Conservation (phyloP, 2,797 vertebrate genomes). For the Acrossocheilus fasciatus region DNA sequence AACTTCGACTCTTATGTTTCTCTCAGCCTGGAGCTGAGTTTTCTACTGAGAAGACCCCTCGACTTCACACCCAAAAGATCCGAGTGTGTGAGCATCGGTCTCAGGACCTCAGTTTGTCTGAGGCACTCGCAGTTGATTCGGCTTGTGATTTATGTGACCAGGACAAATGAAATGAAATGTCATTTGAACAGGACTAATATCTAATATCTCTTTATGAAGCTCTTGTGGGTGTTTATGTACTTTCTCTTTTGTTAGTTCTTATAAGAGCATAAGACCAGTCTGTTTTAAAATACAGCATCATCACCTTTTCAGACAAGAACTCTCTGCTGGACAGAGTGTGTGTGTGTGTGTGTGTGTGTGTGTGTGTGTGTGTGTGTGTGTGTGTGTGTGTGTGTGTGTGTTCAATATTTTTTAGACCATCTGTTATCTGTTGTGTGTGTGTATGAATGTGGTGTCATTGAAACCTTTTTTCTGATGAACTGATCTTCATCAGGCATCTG, state of each 20-base stretch:
- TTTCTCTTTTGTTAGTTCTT: conserved; percentile 17
- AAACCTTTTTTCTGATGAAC: not conserved
- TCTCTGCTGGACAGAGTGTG: conserved; percentile 62
- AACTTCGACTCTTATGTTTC: not conserved
- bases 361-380: too few species aligned
- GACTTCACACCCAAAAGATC: conserved; percentile 67
- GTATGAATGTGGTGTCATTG: conserved; percentile 44
- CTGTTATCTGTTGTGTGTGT: conserved; percentile 1
- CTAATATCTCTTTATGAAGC: conserved; percentile 27
- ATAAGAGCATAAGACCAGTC: conserved; percentile 14
- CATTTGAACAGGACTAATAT: conserved; percentile 10
- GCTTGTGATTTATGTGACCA: conserved; percentile 9
- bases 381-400: not conserved
- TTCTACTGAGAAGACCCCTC: conserved; percentile 57
- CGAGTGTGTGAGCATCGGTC: conserved; percentile 40
- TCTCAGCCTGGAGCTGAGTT: conserved; percentile 65
- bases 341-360: conserved; percentile 5
- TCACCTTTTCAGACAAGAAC: conserved; percentile 61
- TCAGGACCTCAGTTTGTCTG: conserved; percentile 67
- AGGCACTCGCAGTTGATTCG: conserved; percentile 20
- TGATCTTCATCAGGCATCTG: not conserved
- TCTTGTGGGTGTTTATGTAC: conserved; percentile 25
- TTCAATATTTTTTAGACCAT: conserved; percentile 36
- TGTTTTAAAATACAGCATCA: conserved; percentile 59
- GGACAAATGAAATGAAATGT: not conserved